These are phyloP conservation scores for Saccopteryx bilineata DNA, from an alignment of 2,113 vertebrate genomes.

Conservation along the genomic window DNA sequence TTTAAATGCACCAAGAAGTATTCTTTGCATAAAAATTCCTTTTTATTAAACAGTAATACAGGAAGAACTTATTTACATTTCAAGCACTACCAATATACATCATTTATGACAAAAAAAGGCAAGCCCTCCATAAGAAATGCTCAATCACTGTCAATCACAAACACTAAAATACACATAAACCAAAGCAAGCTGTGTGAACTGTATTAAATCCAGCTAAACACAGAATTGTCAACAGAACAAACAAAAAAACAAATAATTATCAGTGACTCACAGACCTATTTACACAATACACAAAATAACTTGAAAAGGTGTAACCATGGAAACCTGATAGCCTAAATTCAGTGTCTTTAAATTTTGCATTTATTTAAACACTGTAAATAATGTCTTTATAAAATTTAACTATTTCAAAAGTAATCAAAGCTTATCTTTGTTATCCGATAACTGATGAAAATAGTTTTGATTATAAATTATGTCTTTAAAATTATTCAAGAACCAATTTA, in stretches of 20 bases:
- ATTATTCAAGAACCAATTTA: constrained; percentile 74
- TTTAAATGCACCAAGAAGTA: constrained; percentile 85
- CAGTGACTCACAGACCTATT: constrained; percentile 88
- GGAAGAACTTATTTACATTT: constrained; percentile 93
- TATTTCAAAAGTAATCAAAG: constrained; percentile 79
- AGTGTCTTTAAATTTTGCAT: constrained; percentile 85
- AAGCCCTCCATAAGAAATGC: constrained; percentile 90
- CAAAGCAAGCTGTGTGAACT: constrained; percentile 87
- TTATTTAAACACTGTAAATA: constrained; percentile 86
- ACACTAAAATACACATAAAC: constrained; percentile 90
- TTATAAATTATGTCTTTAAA: constrained; percentile 82
- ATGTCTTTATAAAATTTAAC: constrained; percentile 80
- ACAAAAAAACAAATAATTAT: constrained; percentile 91
- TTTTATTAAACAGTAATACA: constrained; percentile 90
- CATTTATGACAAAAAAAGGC: constrained; percentile 92
- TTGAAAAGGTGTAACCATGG: constrained; percentile 87
- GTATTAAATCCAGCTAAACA: constrained; percentile 88
- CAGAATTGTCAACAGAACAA: constrained; percentile 89
- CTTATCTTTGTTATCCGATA: constrained; percentile 82
- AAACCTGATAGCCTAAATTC: constrained; percentile 87
- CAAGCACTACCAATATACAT: constrained; percentile 92
- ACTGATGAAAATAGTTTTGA: constrained; percentile 77
- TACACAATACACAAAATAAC: constrained; percentile 86
- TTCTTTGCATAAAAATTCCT: constrained; percentile 88
- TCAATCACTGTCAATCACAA: constrained; percentile 94